Evolutionary conservation across 2,113 vertebrate species (phyloP), one percentile per base, ranked within the genome.

Genomic region (Zosterops borbonicus): DNA sequence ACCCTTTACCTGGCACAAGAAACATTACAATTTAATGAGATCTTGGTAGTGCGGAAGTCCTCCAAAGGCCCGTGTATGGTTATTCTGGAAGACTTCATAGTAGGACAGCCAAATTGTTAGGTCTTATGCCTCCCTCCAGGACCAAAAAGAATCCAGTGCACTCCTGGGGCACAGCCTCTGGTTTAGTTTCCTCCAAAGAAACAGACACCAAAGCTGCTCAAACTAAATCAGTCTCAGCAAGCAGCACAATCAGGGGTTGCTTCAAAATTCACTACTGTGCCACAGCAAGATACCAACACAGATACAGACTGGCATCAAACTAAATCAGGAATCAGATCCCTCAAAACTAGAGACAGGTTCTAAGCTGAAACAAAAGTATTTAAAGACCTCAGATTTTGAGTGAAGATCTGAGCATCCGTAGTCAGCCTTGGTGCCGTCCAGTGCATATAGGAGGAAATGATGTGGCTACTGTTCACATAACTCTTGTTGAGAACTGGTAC

Each of bases 41-140:
- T 20, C 24, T 44, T 64, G 11, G 14, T 68, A 60, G 17, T 23
- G 62, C 44, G 68, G 14, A 24, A 86, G 12, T 85, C 44, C n/a
- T 86, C 44, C 25, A 65, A 16, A 21, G 13, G 9, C 12, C 9
- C 0, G 0, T 3, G 9, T 37, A 47, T 7, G 24, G 44, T 27
- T 35, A 12, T 10, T 35, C 1, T 56, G 16, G 24, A 69, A 76
- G 53, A 65, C 10, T 65, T 75, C 41, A 67, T 1, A 50, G 24
- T 20, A 52, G 21, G 20, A 71, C 29, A 90, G 41, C 37, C 12
- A 83, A 68, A 56, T 28, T 9, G 14, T 60, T 42, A 76, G 21
- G 19, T 53, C 42, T 67, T 84, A 77, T 6, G 9, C 50, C 25
- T 50, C 27, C 11, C 33, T 14, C 44, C 59, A 49, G 37, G 16